Percentiles rank a stretch among this genome's conserved stretches.
These are phyloP conservation scores for Hemibagrus wyckioides DNA, from an alignment of 2,113 vertebrate species.

Conservation along the genomic window DNA sequence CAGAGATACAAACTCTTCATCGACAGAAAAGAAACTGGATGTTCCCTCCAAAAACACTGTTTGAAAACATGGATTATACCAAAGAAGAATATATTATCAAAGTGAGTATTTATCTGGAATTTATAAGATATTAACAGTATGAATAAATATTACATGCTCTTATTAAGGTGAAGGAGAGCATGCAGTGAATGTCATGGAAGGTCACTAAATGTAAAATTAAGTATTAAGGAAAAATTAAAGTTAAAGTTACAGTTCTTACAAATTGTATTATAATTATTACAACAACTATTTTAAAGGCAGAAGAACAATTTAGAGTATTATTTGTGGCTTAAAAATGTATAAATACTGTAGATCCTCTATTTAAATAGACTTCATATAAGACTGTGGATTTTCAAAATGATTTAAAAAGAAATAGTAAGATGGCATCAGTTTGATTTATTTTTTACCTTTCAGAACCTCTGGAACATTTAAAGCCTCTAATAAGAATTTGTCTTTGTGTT, in stretches of 20 bases:
- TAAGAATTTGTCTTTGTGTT: too few relatives aligned
- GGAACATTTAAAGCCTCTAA: background rate
- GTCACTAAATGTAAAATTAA: too few relatives aligned
- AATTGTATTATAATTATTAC: too few relatives aligned
- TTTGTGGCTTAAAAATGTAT: too few relatives aligned
- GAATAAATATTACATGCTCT: background rate
- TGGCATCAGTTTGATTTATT: background rate
- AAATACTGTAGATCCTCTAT: background rate
- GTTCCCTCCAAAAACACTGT: conserved; percentile 70
- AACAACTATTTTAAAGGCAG: too few relatives aligned
- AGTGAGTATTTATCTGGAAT: conserved; percentile 66
- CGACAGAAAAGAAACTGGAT: conserved; percentile 89
- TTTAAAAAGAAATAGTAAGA: too few relatives aligned
- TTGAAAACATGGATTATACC: conserved; percentile 82
- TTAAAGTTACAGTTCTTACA: too few relatives aligned
- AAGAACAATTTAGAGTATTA: too few relatives aligned
- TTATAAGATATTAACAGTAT: background rate
- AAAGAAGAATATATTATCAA: conserved; percentile 71
- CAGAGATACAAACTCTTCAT: background rate
- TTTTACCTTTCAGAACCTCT: background rate
- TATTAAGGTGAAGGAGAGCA: too few relatives aligned
- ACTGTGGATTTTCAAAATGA: background rate
- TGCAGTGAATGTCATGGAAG: background rate
- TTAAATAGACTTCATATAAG: background rate
- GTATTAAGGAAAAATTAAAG: too few relatives aligned